phyloP scores from a whole-genome alignment of 2,888 invertebrate species.

The Antitype chi region DNA sequence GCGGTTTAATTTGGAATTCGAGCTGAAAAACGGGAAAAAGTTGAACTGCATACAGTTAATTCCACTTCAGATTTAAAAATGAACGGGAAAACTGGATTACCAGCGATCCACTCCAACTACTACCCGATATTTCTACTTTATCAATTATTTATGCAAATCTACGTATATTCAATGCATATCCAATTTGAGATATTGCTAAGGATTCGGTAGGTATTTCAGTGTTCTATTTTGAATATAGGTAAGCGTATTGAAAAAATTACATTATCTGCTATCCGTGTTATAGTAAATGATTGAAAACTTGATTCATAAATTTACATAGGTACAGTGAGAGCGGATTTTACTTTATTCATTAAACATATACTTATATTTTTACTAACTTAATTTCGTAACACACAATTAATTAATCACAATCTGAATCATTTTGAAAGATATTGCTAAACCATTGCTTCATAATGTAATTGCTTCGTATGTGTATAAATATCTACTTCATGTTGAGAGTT shows the following conservation, averaged over 20 bases:
- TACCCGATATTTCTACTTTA: constrained; percentile 25
- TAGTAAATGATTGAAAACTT: not conserved
- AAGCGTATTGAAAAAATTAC: not conserved
- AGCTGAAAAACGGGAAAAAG: constrained; percentile 2
- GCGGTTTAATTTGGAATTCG: constrained; percentile 21
- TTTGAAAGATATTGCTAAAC: no score
- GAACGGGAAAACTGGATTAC: constrained; percentile 34
- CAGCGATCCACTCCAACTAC: constrained; percentile 4
- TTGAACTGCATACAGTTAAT: constrained; percentile 8
- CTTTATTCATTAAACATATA: not conserved
- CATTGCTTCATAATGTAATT: no score
- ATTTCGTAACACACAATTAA: no score
- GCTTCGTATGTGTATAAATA: no score
- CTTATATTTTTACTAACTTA: no score
- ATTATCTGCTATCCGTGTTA: not conserved
- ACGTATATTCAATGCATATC: not conserved
- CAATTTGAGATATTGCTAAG: not conserved
- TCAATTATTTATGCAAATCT: constrained; percentile 22
- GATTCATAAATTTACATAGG: not conserved
- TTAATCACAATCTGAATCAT: no score
- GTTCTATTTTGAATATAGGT: not conserved
- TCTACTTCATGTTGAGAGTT: no score
- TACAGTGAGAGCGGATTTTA: not conserved
- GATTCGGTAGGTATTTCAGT: not conserved
- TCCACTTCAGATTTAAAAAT: constrained; percentile 25